These are phyloP conservation scores for Tenodera sinensis DNA, from an alignment of 2,888 invertebrate species.

Conservation along the genomic window DNA sequence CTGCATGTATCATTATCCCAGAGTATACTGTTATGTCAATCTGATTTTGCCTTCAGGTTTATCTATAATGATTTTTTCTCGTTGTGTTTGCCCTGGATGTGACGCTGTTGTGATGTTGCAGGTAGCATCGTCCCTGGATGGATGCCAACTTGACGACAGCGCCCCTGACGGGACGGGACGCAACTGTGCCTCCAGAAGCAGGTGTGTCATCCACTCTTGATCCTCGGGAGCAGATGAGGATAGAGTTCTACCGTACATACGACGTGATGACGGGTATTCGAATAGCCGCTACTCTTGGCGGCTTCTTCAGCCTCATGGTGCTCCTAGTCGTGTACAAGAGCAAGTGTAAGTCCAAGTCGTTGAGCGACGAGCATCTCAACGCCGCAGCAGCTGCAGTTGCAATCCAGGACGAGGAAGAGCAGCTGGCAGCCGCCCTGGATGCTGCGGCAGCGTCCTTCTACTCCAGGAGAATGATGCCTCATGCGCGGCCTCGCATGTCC, in stretches of 20 bases:
- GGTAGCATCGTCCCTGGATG: not conserved
- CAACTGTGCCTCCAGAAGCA: not conserved
- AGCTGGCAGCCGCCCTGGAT: slow-evolving; percentile 65
- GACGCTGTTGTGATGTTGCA: too few relatives aligned
- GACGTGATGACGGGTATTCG: slow-evolving; percentile 92
- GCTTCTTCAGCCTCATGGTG: slow-evolving; percentile 88
- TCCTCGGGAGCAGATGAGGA: slow-evolving; percentile 67
- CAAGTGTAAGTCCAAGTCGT: slow-evolving; percentile 54
- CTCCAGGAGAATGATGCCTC: slow-evolving; percentile 23
- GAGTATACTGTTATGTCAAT: too few relatives aligned
- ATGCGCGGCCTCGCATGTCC: slow-evolving; percentile 53
- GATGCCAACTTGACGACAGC: not conserved
- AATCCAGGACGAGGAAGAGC: slow-evolving; percentile 54
- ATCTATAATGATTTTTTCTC: too few relatives aligned
- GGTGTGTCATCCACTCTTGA: slow-evolving; percentile 38
- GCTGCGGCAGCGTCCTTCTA: slow-evolving; percentile 52
- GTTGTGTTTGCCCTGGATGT: too few relatives aligned
- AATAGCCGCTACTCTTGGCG: slow-evolving; percentile 86
- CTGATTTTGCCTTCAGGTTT: too few relatives aligned
- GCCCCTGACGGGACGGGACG: not conserved
- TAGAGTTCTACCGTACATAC: slow-evolving; percentile 85
- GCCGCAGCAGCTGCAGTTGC: slow-evolving; percentile 68
- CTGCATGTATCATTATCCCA: too few relatives aligned
- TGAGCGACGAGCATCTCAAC: slow-evolving; percentile 67
- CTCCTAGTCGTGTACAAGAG: slow-evolving; percentile 88